Evolutionary conservation across 2,113 vertebrate species (phyloP).

Genomic region (Heterochromis multidens): DNA sequence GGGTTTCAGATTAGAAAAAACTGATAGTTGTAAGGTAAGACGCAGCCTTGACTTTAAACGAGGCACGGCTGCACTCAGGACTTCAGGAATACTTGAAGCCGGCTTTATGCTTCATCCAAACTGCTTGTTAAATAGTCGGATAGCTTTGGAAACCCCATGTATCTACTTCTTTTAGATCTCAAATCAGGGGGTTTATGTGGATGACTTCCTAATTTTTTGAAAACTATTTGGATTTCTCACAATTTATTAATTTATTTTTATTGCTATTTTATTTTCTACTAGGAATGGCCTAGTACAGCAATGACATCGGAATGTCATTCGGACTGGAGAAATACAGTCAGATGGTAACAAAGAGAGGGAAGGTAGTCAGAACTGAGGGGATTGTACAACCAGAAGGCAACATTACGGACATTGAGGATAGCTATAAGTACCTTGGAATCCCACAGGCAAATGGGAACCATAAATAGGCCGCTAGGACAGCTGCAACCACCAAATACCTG

Average conservation of each 20-base stretch:
- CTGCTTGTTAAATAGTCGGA: not conserved
- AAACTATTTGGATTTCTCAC: not conserved
- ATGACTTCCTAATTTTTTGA: not conserved
- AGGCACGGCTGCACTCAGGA: not conserved
- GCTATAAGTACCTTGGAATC: too few relatives aligned
- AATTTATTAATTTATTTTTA: not conserved
- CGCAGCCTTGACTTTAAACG: not conserved
- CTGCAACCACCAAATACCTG: too few relatives aligned
- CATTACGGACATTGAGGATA: too few relatives aligned
- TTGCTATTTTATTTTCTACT: not conserved
- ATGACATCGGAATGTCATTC: too few relatives aligned
- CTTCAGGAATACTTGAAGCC: not conserved
- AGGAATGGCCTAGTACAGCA: not conserved
- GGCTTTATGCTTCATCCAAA: not conserved
- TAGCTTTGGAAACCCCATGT: not conserved
- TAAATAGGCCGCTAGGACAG: too few relatives aligned
- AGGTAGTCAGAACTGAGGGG: too few relatives aligned
- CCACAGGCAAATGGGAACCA: too few relatives aligned
- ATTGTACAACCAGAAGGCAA: too few relatives aligned
- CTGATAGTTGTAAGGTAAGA: not conserved
- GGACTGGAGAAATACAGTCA: too few relatives aligned
- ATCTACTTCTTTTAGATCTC: not conserved
- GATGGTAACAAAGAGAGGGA: too few relatives aligned
- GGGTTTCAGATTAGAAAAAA: conserved; percentile 7
- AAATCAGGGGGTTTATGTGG: not conserved